A percentile compares a stretch with the other conserved stretches of the same genome.
Evolutionary conservation across 2,113 vertebrate species (phyloP).

Genomic region (Epinephelus lanceolatus): DNA sequence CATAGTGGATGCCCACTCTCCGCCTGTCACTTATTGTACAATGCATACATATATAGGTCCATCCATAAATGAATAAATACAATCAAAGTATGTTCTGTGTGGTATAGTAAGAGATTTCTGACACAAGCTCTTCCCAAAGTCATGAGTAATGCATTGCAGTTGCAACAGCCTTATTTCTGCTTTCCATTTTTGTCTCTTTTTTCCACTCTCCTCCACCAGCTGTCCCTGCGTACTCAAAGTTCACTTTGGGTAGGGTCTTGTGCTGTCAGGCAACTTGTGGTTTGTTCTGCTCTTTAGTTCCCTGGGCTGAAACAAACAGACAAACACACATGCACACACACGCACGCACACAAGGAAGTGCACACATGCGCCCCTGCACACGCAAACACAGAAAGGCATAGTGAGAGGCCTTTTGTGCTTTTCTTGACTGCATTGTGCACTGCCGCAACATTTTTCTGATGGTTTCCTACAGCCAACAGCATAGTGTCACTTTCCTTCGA

Average conservation of each 20-base stretch:
- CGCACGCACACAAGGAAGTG: background rate
- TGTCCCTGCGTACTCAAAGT: constrained; percentile 73
- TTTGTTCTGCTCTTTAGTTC: constrained; percentile 73
- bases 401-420: constrained; percentile 61
- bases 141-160: constrained; percentile 39
- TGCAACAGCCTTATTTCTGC: constrained; percentile 24
- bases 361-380: constrained; percentile 42
- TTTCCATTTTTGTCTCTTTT: constrained; percentile 38
- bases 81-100: background rate
- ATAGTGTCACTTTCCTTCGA: constrained; percentile 78
- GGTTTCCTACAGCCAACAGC: constrained; percentile 75
- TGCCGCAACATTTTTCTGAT: constrained; percentile 66
- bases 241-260: constrained; percentile 69
- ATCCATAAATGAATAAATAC: background rate
- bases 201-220: constrained; percentile 52
- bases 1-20: background rate
- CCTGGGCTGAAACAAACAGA: constrained; percentile 60
- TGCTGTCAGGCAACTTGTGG: constrained; percentile 74
- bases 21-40: background rate
- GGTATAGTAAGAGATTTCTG: background rate
- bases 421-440: constrained; percentile 61
- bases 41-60: background rate
- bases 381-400: constrained; percentile 36
- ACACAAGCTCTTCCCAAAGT: constrained; percentile 28
- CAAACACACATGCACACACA: background rate